Evolutionary conservation across 2,888 invertebrate genomes (phyloP), one percentile per base, ranked within the genome.

Genomic region (Caenorhabditis sulstoni): DNA sequence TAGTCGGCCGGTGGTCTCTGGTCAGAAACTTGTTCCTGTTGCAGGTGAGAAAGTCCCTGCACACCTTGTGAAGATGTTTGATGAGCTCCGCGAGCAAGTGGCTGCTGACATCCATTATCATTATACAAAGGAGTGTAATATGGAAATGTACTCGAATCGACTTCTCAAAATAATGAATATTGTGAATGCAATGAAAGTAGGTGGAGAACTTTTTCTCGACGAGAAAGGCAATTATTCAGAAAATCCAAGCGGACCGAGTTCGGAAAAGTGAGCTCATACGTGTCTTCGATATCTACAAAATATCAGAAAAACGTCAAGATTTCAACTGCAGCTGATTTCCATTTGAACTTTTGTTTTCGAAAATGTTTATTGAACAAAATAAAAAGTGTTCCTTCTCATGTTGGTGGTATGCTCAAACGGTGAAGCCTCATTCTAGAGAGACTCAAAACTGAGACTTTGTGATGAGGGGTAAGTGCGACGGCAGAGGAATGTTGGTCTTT

Each of bases 281-380:
- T 16, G 53, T 76, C 12, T 76, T 76, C 35, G 62, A 76, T 58
- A 53, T 76, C 39, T 76, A 68, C 35, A 62, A 76, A 57, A 41
- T 76, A 3, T 76, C 68, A 41, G 61, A 76, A 16, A 76, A 76
- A 58, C 55, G 71, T 18, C 62, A 62, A n/a, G 71, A 71, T 37
- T 71, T 62, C 53, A 71, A 71, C 41, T 71, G 71, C 18, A 71
- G 70, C 22, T 71, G 20, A 55, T 1, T 53, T n/a, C n/a, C 20
- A 12, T 39, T 68, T 39, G 5, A 29, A 29, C 29, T 55, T 50
- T 44, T 41, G 9, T 39, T 20, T 5, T 14, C 16, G 37, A 37
- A 37, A 37, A 41, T 45, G n/a, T 12, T 55, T 20, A 45, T 22
- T 11, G 16, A 29, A 22, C 7, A 29, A 29, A 29, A 7, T 29